Evolutionary conservation across 1,140 invertebrate genomes (phyloP), one percentile per base, ranked within the genome.

Genomic region (Ephestia elutella): DNA sequence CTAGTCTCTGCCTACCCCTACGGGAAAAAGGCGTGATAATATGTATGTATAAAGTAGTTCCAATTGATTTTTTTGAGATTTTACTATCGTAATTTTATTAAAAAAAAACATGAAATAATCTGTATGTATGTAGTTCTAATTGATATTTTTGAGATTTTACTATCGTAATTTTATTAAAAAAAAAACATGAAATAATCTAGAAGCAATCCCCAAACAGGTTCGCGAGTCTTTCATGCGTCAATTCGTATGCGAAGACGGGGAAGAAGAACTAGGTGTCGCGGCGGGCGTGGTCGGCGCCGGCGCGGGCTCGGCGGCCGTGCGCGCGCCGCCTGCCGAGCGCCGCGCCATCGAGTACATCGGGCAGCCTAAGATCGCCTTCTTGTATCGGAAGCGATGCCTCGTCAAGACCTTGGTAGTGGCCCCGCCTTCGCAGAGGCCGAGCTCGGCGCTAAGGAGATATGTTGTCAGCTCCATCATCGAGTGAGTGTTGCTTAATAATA

Each of bases 201-300:
- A 7, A 49, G 5, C 3, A 4, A 11, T 9, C 10, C 3, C 7
- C 17, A 18, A 49, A 21, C 67, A 95, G 94, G 95, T 99, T 0
- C 91, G 98, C 35, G 98, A 99, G 85, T 99, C 97, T 81, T 99
- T 99, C 85, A 99, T 99, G 96, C 92, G 97, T 20, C 97, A 99
- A 79, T 99, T 99, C 86, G 95, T 98, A 0, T 93, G 94, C 71
- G 96, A 97, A 82, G 95, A 96, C 73, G 95, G 94, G 60, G 94
- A 95, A 71, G 94, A 95, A 66, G 87, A 87, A 48, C 65, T 61
- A 35, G 70, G 65, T 0, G 73, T 56, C 59, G 54, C 51, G 15
- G 65, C 51, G 32, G 54, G 57, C 20, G 62, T 50, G 54, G 59
- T 55, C 38, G 66, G 30, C 10, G 64, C 18, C 9, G 51, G 56